Evolutionary conservation across 2,888 invertebrate species (phyloP).

Genomic region (Eretmocerus hayati): DNA sequence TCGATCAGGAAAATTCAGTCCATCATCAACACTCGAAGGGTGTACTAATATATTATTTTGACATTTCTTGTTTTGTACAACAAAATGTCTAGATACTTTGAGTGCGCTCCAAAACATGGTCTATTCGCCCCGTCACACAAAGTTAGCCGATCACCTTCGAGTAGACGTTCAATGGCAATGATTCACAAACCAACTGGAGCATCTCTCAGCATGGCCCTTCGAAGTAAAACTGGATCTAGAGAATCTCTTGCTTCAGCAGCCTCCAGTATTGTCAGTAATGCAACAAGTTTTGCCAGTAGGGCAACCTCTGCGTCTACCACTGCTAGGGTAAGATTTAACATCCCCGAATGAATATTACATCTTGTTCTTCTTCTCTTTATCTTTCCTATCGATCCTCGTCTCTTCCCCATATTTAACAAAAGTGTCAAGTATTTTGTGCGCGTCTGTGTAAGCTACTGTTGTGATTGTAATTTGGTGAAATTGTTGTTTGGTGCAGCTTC

Average conservation of each 20-base stretch:
- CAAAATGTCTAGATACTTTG: slow-evolving; percentile 73
- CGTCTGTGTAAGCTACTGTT: too few species aligned
- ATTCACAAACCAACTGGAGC: slow-evolving; percentile 58
- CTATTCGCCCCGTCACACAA: slow-evolving; percentile 89
- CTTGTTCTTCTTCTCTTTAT: background rate
- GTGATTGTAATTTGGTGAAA: too few species aligned
- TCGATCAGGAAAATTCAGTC: too few species aligned
- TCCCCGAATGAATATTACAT: slow-evolving; percentile 31
- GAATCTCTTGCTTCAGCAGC: slow-evolving; percentile 68
- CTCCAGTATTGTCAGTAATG: slow-evolving; percentile 41
- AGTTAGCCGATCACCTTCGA: slow-evolving; percentile 78
- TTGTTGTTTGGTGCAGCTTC: too few species aligned
- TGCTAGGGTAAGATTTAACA: slow-evolving; percentile 64
- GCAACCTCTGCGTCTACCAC: slow-evolving; percentile 56
- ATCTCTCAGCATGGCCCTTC: slow-evolving; percentile 53
- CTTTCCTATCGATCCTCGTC: background rate
- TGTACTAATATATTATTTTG: too few species aligned
- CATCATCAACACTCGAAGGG: too few species aligned
- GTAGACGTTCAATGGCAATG: slow-evolving; percentile 57
- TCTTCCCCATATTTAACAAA: too few species aligned
- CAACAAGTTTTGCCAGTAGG: slow-evolving; percentile 43
- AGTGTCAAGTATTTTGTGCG: too few species aligned
- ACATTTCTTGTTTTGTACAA: too few species aligned
- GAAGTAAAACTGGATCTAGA: slow-evolving; percentile 71
- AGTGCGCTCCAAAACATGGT: slow-evolving; percentile 83